Evolutionary conservation across 2,113 vertebrate species (phyloP), one percentile per base, ranked within the genome.

Genomic region (Dinomys branickii): DNA sequence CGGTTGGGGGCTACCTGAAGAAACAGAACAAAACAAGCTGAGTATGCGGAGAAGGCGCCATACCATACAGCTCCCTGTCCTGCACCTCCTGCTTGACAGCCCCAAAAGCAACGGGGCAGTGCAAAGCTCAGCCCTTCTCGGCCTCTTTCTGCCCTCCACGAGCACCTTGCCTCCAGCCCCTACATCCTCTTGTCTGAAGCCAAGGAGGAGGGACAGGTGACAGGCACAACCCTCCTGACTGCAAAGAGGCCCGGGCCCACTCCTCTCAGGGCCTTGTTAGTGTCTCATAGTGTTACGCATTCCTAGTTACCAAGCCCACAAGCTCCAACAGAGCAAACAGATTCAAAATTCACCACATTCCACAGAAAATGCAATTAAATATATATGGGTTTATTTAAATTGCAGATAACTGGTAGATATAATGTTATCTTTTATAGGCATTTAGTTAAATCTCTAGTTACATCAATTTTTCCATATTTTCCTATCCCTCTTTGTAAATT

Each of bases 41-140:
- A 56, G 33, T 8, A 10, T 20, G 7, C 8, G 47, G 24, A 2
- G 9, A 22, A 10, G 13, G 30, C 71, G 26, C 52, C 41, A 2
- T 35, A 11, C 12, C 1, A 7, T 3, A 14, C 38, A 7, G 7
- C 24, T 28, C 47, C 65, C 28, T 19, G 13, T 35, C 38, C 56
- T 2, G 1, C 0, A 1, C 54, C 17, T n/a, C 33, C 11, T 13
- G 11, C 11, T 47, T 47, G 58, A 13, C 47, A n/a, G n/a, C 38
- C 0, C 6, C 1, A 17, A 50, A 71, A 33, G 19, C 13, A 19
- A 10, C 4, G 22, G 35, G 9, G 14, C 4, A 12, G 7, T 6
- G 24, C 54, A 5, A 44, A 50, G 11, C 65, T 10, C 71, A 4
- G 3, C 61, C 3, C 13, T 9, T 86, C 0, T 24, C 5, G 19